Conservation (phyloP, 2,888 invertebrate genomes). For the Catocala fraxini region DNA sequence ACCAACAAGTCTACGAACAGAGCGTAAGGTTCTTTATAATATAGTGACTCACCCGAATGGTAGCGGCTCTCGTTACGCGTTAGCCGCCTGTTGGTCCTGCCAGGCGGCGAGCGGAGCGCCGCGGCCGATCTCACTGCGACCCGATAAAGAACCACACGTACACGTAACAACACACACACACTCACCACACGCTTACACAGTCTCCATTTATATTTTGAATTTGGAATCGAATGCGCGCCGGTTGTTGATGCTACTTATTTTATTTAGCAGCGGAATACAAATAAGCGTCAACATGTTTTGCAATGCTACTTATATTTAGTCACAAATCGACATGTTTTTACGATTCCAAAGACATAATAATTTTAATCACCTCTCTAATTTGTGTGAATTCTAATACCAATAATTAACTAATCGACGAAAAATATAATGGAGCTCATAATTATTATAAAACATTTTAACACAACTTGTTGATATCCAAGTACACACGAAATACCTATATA, state of each 20-base stretch:
- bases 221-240: constrained; percentile 51
- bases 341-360: constrained; percentile 60
- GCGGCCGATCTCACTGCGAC: constrained; percentile 86
- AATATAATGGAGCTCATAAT: constrained; percentile 13
- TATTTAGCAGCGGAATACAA: not conserved
- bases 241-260: constrained; percentile 8
- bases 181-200: constrained; percentile 54
- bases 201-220: constrained; percentile 52
- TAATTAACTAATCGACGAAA: constrained; percentile 27
- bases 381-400: constrained; percentile 26
- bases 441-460: too few species aligned
- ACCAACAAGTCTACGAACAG: constrained; percentile 56
- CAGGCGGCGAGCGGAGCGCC: constrained; percentile 86
- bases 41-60: constrained; percentile 95
- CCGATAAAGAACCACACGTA: constrained; percentile 85
- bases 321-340: constrained; percentile 16
- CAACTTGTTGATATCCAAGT: too few species aligned
- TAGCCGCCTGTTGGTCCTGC: constrained; percentile 95
- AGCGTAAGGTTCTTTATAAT: constrained; percentile 59
- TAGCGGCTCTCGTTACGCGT: constrained; percentile 98
- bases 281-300: too few species aligned
- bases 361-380: constrained; percentile 52
- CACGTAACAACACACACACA: constrained; percentile 69
- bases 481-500: too few species aligned
- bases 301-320: too few species aligned